Conservation (phyloP, 2,888 invertebrate genomes). For the Augiades crinisus region DNA sequence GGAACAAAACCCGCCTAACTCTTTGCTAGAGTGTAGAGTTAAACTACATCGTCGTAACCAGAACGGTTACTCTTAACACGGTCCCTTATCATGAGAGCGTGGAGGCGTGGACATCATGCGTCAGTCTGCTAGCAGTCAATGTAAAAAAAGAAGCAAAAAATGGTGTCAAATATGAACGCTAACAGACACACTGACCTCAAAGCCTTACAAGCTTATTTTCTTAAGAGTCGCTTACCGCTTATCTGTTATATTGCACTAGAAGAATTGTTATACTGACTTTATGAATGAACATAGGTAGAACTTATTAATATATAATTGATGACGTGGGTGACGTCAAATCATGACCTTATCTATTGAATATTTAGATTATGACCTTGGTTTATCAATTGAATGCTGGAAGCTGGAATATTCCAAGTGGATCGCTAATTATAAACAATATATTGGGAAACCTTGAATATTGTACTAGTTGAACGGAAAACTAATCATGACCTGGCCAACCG, state of each 20-base stretch:
- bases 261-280: background rate
- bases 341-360: slow-evolving; percentile 6
- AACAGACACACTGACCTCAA: slow-evolving; percentile 13
- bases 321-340: background rate
- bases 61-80: too few species aligned
- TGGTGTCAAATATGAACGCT: slow-evolving; percentile 7
- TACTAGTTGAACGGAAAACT: slow-evolving; percentile 4
- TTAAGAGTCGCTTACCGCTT: background rate
- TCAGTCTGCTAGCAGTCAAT: background rate
- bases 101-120: background rate
- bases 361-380: slow-evolving; percentile 12
- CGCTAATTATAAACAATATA: background rate
- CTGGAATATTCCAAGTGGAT: slow-evolving; percentile 11
- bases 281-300: too few species aligned
- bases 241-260: background rate
- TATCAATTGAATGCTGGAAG: background rate
- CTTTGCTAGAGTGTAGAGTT: too few species aligned
- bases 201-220: slow-evolving; percentile 3
- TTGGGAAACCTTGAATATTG: slow-evolving; percentile 14
- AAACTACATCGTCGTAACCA: too few species aligned
- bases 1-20: too few species aligned
- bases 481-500: slow-evolving; percentile 16
- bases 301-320: background rate
- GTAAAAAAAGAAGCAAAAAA: slow-evolving; percentile 6
- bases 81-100: too few species aligned